Conservation (phyloP, 2,797 vertebrate genomes). For the Myiothlypis coronata region DNA sequence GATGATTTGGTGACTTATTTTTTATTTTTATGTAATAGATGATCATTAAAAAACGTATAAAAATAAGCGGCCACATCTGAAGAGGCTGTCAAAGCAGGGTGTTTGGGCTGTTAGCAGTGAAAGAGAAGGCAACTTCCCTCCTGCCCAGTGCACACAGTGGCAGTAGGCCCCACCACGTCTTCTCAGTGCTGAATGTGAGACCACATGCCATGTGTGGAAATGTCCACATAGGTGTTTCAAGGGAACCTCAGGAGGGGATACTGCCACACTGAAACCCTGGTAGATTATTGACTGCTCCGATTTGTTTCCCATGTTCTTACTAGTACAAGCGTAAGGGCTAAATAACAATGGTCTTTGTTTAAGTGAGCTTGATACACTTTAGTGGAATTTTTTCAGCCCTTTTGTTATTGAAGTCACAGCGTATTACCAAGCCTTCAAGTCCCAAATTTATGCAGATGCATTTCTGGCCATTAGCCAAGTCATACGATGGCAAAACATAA, state of each 20-base stretch:
- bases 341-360: slow-evolving; percentile 22
- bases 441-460: background rate
- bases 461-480: background rate
- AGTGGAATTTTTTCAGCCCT: slow-evolving; percentile 4
- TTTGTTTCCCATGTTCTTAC: background rate
- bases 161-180: background rate
- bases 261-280: background rate
- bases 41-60: background rate
- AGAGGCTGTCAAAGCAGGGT: background rate
- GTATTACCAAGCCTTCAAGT: background rate
- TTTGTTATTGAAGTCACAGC: background rate
- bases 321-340: background rate
- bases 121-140: background rate
- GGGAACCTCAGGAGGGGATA: background rate
- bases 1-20: background rate
- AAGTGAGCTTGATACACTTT: background rate
- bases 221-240: background rate
- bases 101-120: background rate
- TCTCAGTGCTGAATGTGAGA: background rate
- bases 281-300: background rate
- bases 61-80: background rate
- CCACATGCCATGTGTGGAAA: background rate
- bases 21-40: background rate
- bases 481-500: slow-evolving; percentile 33
- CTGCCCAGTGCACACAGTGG: background rate